Conservation (phyloP, 30 jellyfish, hydroid and myxozoan genomes). For the Hydractinia echinata region DNA sequence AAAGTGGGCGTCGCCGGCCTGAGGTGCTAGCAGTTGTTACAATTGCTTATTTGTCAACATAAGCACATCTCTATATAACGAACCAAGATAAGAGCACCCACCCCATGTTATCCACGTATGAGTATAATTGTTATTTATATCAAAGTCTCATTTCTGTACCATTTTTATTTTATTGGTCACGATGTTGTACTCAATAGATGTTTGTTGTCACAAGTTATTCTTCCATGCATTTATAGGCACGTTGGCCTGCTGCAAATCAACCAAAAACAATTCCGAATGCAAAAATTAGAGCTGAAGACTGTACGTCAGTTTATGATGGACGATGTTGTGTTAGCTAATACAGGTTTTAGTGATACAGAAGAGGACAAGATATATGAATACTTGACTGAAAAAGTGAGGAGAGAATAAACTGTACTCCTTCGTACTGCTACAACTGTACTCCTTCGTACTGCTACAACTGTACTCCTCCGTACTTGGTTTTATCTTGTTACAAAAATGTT, state of each 20-base stretch:
- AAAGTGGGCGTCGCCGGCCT: too few species aligned
- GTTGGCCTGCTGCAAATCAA: constrained; percentile 80
- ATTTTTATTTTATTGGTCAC: too few species aligned
- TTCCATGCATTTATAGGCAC: constrained; percentile 33
- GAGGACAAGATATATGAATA: constrained; percentile 59
- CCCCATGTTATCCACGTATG: too few species aligned
- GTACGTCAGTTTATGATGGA: constrained; percentile 90
- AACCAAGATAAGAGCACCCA: too few species aligned
- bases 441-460: too few species aligned
- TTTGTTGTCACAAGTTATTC: background rate
- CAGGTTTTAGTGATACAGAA: constrained; percentile 52
- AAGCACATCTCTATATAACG: too few species aligned
- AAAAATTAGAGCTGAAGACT: constrained; percentile 69
- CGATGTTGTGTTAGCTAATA: constrained; percentile 63
- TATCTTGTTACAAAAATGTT: background rate
- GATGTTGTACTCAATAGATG: background rate
- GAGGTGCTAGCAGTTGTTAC: too few species aligned
- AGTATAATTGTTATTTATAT: too few species aligned
- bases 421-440: too few species aligned
- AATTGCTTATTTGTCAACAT: too few species aligned
- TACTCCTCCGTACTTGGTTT: background rate
- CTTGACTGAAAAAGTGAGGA: constrained; percentile 67
- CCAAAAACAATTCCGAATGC: constrained; percentile 66
- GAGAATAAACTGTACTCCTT: too few species aligned
- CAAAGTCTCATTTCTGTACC: too few species aligned